Evolutionary conservation across 2,797 vertebrate genomes (phyloP).

Genomic region (Mormyrus hasselquistii): DNA sequence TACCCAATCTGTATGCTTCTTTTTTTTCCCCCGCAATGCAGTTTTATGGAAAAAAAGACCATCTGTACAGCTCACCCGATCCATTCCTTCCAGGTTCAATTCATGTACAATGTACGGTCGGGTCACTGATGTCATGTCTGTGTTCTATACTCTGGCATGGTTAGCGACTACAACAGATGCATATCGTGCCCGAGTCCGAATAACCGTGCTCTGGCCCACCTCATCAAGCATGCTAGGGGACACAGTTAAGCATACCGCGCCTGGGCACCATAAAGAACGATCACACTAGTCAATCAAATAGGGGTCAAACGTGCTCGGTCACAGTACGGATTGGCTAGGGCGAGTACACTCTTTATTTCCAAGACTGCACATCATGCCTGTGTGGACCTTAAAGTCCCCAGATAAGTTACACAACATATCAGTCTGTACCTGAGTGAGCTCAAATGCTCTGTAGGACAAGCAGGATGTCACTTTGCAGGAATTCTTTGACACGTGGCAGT

Average conservation of each 20-base stretch:
- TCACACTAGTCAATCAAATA: not conserved
- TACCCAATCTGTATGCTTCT: not conserved
- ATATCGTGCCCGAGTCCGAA: not conserved
- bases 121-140: not conserved
- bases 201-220: not conserved
- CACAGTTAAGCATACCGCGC: not conserved
- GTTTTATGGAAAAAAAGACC: not conserved
- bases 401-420: not conserved
- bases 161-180: not conserved
- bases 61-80: not conserved
- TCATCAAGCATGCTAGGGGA: not conserved
- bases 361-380: not conserved
- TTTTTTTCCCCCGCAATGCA: not conserved
- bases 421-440: constrained; percentile 84
- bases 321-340: not conserved
- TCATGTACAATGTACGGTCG: not conserved
- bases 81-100: not conserved
- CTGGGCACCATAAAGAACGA: not conserved
- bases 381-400: not conserved
- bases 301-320: not conserved
- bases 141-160: not conserved
- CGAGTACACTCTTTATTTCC: not conserved
- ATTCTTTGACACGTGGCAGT: constrained; percentile 89
- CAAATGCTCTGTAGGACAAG: constrained; percentile 85
- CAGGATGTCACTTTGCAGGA: constrained; percentile 78